A percentile compares a stretch with the other conserved stretches of the same genome.
phyloP scores from a whole-genome alignment of 1,140 invertebrate genomes.

The Apis laboriosa region DNA sequence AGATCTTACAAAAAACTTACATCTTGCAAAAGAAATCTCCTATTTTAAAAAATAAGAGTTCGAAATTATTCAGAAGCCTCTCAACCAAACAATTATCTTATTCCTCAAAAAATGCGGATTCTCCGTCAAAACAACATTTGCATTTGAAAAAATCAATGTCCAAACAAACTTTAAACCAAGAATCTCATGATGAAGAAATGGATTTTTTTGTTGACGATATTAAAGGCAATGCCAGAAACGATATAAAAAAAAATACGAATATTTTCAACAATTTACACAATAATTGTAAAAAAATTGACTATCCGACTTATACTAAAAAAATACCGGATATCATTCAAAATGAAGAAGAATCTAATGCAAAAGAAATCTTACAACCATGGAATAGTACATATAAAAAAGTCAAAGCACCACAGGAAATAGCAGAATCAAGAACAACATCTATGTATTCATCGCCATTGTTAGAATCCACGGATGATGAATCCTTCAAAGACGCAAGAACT shows the following conservation, averaged over 20 bases:
- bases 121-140: not conserved
- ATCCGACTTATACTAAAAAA: not conserved
- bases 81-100: conserved; percentile 15
- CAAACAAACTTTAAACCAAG: not conserved
- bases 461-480: conserved; percentile 52
- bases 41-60: not conserved
- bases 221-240: not conserved
- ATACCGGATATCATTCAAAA: not conserved
- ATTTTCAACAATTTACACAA: not conserved
- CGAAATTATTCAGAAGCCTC: not conserved
- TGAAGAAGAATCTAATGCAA: conserved; percentile 11
- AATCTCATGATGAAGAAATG: not conserved
- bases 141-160: not conserved
- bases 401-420: not conserved
- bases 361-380: conserved; percentile 11
- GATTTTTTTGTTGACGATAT: conserved; percentile 1
- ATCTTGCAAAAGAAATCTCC: not conserved
- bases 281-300: not conserved
- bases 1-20: not conserved
- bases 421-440: not conserved
- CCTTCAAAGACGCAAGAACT: conserved; percentile 53
- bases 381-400: conserved; percentile 14
- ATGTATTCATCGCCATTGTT: not conserved
- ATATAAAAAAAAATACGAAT: not conserved
- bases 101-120: not conserved